A percentile compares a stretch with the other conserved stretches of the same genome.
These are phyloP conservation scores for Propithecus deckenii DNA, from an alignment of 2,797 vertebrate species.

Conservation along the genomic window DNA sequence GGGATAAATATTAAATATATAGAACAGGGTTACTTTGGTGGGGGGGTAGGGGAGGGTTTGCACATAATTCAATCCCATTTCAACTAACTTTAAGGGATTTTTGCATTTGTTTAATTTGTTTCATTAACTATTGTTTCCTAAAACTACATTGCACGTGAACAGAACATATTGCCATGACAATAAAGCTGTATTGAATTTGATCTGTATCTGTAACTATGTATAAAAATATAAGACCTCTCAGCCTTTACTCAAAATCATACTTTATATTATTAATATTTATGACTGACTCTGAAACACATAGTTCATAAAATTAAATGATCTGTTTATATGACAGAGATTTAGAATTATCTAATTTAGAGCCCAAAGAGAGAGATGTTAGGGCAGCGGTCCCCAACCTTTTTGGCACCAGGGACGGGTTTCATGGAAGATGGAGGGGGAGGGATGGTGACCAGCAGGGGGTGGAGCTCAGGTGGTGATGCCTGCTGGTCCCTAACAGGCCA, in stretches of 20 bases:
- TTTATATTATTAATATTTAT: background rate
- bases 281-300: background rate
- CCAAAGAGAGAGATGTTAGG: background rate
- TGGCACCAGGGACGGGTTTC: too few relatives aligned
- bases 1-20: background rate
- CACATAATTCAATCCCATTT: background rate
- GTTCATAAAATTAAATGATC: constrained; percentile 16
- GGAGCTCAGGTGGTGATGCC: too few relatives aligned
- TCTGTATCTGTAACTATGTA: background rate
- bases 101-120: constrained; percentile 27
- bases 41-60: background rate
- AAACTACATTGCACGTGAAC: background rate
- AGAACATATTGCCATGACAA: background rate
- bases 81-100: background rate
- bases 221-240: background rate
- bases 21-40: background rate
- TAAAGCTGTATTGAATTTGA: background rate
- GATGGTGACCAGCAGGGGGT: too few relatives aligned
- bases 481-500: too few relatives aligned
- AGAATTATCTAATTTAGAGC: background rate
- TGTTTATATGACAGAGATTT: background rate
- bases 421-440: too few relatives aligned
- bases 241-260: background rate
- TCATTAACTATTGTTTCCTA: background rate
- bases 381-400: too few relatives aligned